These are phyloP conservation scores for Bradypodion pumilum DNA, from an alignment of 2,797 vertebrate species.

Conservation along the genomic window DNA sequence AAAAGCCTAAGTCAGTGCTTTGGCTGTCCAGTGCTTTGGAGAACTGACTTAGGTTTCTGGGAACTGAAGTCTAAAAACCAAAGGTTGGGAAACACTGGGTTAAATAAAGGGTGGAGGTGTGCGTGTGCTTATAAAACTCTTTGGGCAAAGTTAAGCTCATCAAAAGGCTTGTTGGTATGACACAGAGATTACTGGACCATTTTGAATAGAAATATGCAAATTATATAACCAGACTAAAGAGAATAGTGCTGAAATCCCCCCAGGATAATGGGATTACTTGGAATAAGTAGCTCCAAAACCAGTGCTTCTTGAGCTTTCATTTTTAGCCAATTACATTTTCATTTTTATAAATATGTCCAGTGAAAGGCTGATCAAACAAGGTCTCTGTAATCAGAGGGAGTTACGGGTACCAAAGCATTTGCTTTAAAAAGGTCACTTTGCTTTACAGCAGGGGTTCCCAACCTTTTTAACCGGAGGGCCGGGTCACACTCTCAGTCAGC, in stretches of 20 bases:
- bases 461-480: no score
- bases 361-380: neutral
- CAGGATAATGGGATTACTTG: neutral
- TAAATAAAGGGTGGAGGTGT: no score
- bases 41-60: no score
- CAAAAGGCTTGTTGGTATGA: neutral
- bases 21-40: no score
- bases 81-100: no score
- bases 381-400: neutral
- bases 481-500: no score
- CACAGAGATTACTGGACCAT: neutral
- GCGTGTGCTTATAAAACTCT: no score
- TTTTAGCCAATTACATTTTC: neutral
- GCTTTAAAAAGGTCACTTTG: no score
- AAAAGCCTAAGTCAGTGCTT: no score
- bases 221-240: conserved; percentile 8
- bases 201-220: neutral
- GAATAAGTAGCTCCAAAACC: conserved; percentile 3
- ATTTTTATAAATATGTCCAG: neutral
- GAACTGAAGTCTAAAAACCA: no score
- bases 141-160: neutral
- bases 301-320: neutral
- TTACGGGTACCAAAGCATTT: neutral
- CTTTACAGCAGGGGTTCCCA: no score
- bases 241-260: neutral